Evolutionary conservation across 2,797 vertebrate genomes (phyloP).

Genomic region (Nannoperca australis): DNA sequence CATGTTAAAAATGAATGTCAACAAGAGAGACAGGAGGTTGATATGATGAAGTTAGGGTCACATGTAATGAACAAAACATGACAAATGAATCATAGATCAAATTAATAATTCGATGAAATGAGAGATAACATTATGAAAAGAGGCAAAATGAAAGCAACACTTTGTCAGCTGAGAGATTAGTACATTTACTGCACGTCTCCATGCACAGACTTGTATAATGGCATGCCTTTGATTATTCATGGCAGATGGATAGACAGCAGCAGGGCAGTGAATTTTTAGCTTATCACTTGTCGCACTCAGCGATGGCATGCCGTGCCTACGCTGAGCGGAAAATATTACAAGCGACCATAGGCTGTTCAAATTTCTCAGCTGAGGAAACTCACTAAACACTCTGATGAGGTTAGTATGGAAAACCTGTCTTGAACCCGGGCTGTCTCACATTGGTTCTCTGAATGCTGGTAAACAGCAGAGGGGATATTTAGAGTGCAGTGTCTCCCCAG

Average conservation of each 20-base stretch:
- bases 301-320: conserved; percentile 69
- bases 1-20: conserved; percentile 25
- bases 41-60: conserved; percentile 17
- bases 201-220: conserved; percentile 44
- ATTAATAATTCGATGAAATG: conserved; percentile 19
- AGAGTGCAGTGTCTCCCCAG: conserved; percentile 60
- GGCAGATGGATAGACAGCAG: conserved; percentile 68
- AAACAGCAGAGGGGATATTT: conserved; percentile 68
- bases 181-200: conserved; percentile 40
- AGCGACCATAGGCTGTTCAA: conserved; percentile 63
- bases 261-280: conserved; percentile 82
- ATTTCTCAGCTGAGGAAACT: conserved; percentile 69
- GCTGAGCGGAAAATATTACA: conserved; percentile 80
- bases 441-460: conserved; percentile 52
- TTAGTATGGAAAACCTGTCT: conserved; percentile 64
- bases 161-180: conserved; percentile 30
- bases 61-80: conserved; percentile 17
- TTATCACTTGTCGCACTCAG: conserved; percentile 78
- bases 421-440: conserved; percentile 43
- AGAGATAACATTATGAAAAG: conserved; percentile 9
- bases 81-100: background rate
- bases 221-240: conserved; percentile 70
- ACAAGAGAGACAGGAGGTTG: conserved; percentile 8
- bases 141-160: conserved; percentile 9
- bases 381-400: conserved; percentile 72